Base-by-base conservation (phyloP, 2,888 invertebrate species). In the Sycophila texana region DNA sequence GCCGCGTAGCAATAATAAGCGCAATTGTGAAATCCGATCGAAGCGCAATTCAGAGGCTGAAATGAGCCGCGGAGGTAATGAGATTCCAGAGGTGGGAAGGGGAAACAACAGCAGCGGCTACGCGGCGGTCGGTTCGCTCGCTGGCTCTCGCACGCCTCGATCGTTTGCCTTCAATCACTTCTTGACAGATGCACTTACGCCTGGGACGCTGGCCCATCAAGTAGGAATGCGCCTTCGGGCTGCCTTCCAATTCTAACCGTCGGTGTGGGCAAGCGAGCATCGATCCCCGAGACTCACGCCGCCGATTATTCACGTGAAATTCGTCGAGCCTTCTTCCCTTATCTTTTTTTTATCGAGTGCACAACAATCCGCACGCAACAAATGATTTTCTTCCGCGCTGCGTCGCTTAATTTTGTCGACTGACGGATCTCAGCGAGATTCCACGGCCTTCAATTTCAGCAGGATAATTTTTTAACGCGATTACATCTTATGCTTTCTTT, bases 91-190 rank as follows among this genome's bases (percentile, higher is more conserved):
- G 68, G 61, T 55, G 79, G 82, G 74, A 74, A 81, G 81, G 84
- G 85, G 86, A 57, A 60, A 51, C 14, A 66, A 60, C 70, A 26
- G 57, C 63, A 39, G 60, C 55, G 60, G 55, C 68, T 10, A 39
- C 39, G 39, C 39, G 39, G 39, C 66, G 57, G 53, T 63, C 47
- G 39, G 63, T 60, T n/a, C 55, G 58, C 77, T 67, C 79, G 2
- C 71, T 18, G 39, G 39, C 61, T 60, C 73, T 80, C 81, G 74
- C 81, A 82, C 83, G 82, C 83, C 83, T 83, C 84, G 86, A 88
- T 88, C 87, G 87, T 87, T 88, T 86, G 87, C 88, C 87, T 89
- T 89, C 89, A 88, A 89, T 89, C 89, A 89, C 86, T 87, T 86
- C 88, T 87, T 88, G 89, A 89, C 89, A 89, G 89, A 88, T 87